Evolutionary conservation across 2,113 vertebrate species (phyloP), one percentile per base, ranked within the genome.

Genomic region (Channa maculata): DNA sequence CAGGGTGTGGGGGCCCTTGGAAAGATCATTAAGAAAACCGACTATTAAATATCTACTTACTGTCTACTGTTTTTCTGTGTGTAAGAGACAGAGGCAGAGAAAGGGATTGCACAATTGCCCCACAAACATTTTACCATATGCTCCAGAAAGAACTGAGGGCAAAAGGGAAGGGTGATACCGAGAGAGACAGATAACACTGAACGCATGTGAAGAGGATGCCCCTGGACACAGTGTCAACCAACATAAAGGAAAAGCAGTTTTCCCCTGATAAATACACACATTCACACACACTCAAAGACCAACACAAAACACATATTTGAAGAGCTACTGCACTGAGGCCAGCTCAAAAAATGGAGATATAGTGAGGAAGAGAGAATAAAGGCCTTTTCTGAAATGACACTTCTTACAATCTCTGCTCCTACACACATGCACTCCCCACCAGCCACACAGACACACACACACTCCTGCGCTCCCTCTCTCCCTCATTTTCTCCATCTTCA

Each of bases 161-260:
- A 85, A 82, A 24, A 87, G 53, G 41, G 53, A 86, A 78, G 61
- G 48, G 57, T 63, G 71, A 61, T 67, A 65, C 67, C 8, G 33
- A 65, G 52, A 66, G 64, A 79, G 76, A 76, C 67, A 39, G 71
- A 71, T 66, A 80, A 44, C 6, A 5, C 0, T 71, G 67, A 82
- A 83, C 64, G 51, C 82, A 84, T 86, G 88, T 75, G 71, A 82
- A 82, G 67, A 88, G 75, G 80, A 67, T 82, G 90, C 91, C 89
- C 77, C 87, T 88, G 82, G 90, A 92, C 90, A 90, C 79, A 53
- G 66, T 89, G 90, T 92, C 89, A 90, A 69, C 86, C 75, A 68
- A 13, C 77, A 88, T 89, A 74, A 91, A 65, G 77, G 54, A 64
- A 65, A 82, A 82, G 76, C 62, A 78, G 72, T 71, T 71, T 65